Base-by-base conservation (phyloP, 2,113 vertebrate genomes). In the Petromus typicus region DNA sequence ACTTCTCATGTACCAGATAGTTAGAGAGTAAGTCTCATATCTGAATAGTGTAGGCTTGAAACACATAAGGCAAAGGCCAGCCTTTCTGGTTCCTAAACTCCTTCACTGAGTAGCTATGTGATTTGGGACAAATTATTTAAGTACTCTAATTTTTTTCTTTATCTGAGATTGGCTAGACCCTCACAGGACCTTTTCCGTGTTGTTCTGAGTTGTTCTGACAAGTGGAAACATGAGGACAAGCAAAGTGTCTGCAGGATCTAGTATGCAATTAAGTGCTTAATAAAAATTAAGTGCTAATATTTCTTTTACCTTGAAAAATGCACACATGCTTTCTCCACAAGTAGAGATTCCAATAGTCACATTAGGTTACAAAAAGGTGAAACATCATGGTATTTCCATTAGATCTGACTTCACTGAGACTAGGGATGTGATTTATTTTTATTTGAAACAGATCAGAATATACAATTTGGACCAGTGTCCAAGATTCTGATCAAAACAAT, bases 401-500 rank as follows among this genome's bases (percentile, higher is more conserved):
- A 90, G 37, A 64, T 79, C 48, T 92, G 82, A 90, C 34, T 69
- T 97, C 7, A 64, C 14, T 73, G 25, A 86, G 7, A 45, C 51
- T 91, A 3, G 30, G 89, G 32, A 86, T 30, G 37, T 66, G 25
- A 64, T 79, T 90, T 92, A 37, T 85, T 92, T 94, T 94, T 83
- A 76, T 85, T 76, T 93, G 64, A 78, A 86, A 82, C n/a, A 88
- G 11, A 88, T 93, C 78, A 59, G 45, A 89, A 96, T 63, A 73
- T 66, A 75, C 34, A 93, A 22, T 93, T 89, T 87, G 57, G 23
- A 23, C 90, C n/a, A 82, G 51, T 82, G 40, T 54, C 30, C 16
- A 54, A 80, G 6, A 96, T 87, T 23, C 64, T 94, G 9, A 4
- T 81, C 64, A 75, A 93, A 88, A 95, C 45, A 85, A 51, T 34